Evolutionary conservation across 2,888 invertebrate genomes (phyloP), one percentile per base, ranked within the genome.

Genomic region (Zaprionus lineosus): DNA sequence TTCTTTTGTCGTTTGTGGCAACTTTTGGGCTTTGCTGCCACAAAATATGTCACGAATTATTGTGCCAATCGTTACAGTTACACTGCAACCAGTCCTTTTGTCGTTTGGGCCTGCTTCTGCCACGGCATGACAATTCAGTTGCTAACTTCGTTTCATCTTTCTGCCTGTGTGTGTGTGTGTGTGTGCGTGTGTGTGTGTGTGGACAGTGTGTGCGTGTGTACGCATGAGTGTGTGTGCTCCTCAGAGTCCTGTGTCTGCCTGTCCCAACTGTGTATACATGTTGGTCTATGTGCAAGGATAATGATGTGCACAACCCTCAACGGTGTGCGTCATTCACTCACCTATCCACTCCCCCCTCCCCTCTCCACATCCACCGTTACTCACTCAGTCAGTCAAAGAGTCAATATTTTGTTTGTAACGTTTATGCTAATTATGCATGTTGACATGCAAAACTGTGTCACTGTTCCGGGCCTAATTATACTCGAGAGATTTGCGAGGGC

Each of bases 341-440:
- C 28, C n/a, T n/a, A n/a, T n/a, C n/a, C n/a, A n/a, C n/a, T n/a
- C n/a, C n/a, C n/a, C n/a, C n/a, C n/a, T n/a, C n/a, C n/a, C n/a
- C n/a, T n/a, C n/a, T n/a, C n/a, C n/a, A n/a, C n/a, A n/a, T n/a
- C n/a, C n/a, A n/a, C n/a, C n/a, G n/a, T n/a, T n/a, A 28, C 14
- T 58, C 31, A 33, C 47, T 46, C 51, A 63, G 58, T 63, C 52
- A 55, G 58, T 66, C 61, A 73, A 62, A 69, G 66, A 78, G 73
- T 78, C 83, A 76, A 79, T 83, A 83, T 79, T 83, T 78, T 69
- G 70, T 63, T 66, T 61, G 74, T 64, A 63, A 79, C 76, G 63
- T 79, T 76, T 76, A 76, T 83, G 74, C 83, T 79, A 79, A 83
- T 79, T 79, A 79, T 83, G 78, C 75, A 67, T 82, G 82, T 78